A percentile compares a stretch with the other conserved stretches of the same genome.
phyloP scores from a whole-genome alignment of 2,113 vertebrate species.

The Hippocampus comes region DNA sequence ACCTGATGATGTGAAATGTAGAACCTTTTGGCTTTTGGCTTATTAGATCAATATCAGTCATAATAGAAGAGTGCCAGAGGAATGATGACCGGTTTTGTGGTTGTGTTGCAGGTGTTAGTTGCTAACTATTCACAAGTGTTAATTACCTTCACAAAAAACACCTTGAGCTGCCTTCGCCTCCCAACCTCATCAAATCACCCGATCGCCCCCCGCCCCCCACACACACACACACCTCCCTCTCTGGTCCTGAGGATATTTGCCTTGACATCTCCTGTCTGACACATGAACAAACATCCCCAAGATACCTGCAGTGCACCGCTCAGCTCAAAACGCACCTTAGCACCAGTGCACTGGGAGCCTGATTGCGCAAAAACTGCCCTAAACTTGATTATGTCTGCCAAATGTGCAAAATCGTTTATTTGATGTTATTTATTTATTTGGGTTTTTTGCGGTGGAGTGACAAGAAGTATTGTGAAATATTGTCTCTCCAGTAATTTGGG shows the following conservation, averaged over 20 bases:
- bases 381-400: too few species aligned
- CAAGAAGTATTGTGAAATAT: too few species aligned
- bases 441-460: too few species aligned
- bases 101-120: background rate
- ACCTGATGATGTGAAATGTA: too few species aligned
- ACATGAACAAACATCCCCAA: constrained; percentile 34
- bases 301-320: background rate
- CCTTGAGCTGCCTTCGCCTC: background rate
- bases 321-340: background rate
- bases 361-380: too few species aligned
- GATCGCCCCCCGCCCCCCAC: background rate
- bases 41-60: too few species aligned
- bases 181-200: constrained; percentile 1
- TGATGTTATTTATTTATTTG: too few species aligned
- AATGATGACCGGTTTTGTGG: too few species aligned
- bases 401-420: too few species aligned
- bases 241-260: constrained; percentile 21
- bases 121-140: background rate
- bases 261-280: constrained; percentile 10
- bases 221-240: background rate
- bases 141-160: background rate
- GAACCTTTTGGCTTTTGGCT: too few species aligned
- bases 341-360: background rate
- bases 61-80: too few species aligned
- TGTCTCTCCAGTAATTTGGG: too few species aligned